Percentiles rank a stretch among this genome's conserved stretches.
Conservation (phyloP, 2,113 vertebrate genomes). For the Pedionomus torquatus region DNA sequence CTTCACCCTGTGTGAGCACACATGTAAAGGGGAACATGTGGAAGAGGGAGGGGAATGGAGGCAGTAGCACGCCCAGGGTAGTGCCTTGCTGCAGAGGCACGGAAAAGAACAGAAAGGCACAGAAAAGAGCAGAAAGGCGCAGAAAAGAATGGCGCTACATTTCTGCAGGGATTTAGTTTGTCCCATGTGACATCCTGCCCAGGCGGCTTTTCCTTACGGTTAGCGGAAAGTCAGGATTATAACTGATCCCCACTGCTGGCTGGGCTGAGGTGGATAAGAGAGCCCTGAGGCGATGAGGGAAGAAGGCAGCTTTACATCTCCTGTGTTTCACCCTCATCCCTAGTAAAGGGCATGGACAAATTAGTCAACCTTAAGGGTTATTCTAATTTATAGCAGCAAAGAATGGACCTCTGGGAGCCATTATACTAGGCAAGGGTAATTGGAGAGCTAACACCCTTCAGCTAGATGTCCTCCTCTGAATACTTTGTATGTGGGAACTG, state of each 20-base stretch:
- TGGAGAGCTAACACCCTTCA: constrained; percentile 52
- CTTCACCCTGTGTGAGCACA: neutral
- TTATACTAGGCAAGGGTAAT: constrained; percentile 47
- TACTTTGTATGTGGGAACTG: neutral
- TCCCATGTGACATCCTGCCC: neutral
- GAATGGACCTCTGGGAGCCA: constrained; percentile 30
- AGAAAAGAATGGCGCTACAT: neutral
- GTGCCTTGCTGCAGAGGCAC: accelerated
- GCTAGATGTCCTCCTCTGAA: constrained; percentile 2
- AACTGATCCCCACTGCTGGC: neutral
- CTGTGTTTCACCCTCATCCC: neutral
- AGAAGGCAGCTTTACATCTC: neutral
- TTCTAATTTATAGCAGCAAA: constrained; percentile 44
- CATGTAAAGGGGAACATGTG: neutral
- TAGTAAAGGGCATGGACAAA: constrained; percentile 47
- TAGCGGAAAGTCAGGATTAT: neutral
- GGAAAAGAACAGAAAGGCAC: too few species aligned
- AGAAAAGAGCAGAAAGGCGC: too few species aligned
- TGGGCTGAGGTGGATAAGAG: neutral
- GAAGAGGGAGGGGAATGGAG: neutral
- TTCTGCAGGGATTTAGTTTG: neutral
- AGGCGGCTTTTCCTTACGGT: neutral
- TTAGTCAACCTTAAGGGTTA: constrained; percentile 55
- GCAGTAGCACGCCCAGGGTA: neutral
- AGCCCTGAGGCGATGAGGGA: neutral